Percentiles rank a stretch among this genome's conserved stretches.
phyloP scores from a whole-genome alignment of 2,113 vertebrate genomes.

The Leiothrix lutea region DNA sequence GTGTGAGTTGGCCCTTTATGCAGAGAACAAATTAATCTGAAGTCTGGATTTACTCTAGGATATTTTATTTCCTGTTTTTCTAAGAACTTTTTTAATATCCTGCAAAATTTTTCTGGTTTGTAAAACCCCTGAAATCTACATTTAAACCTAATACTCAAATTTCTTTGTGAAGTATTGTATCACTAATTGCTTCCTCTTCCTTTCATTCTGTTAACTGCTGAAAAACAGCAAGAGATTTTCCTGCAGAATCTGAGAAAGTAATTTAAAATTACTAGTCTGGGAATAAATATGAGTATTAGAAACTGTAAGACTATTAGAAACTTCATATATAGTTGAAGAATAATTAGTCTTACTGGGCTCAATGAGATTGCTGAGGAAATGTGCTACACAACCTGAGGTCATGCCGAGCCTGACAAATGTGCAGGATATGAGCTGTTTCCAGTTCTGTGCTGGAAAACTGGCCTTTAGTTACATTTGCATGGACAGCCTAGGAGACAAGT shows the following conservation, averaged over 20 bases:
- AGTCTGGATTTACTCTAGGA: not conserved
- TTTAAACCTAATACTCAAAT: not conserved
- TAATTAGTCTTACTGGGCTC: not conserved
- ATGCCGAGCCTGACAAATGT: not conserved
- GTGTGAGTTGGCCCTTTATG: not conserved
- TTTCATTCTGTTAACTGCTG: not conserved
- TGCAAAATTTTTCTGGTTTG: not conserved
- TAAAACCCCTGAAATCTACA: not conserved
- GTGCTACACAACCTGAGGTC: not conserved
- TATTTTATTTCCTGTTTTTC: not conserved
- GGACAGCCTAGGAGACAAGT: not conserved
- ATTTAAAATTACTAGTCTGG: not conserved
- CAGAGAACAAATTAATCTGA: not conserved
- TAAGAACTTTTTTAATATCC: not conserved
- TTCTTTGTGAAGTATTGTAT: not conserved
- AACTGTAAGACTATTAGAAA: not conserved
- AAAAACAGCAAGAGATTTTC: not conserved
- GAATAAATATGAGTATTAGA: not conserved
- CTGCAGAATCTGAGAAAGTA: not conserved
- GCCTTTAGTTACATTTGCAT: not conserved
- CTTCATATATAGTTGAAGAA: not conserved
- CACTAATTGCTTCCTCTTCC: not conserved
- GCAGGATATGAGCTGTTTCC: not conserved
- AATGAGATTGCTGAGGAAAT: not conserved
- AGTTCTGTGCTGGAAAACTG: not conserved